A percentile compares a stretch with the other conserved stretches of the same genome.
Evolutionary conservation across 1,140 invertebrate species (phyloP).

Genomic region (Trichogramma pretiosum): DNA sequence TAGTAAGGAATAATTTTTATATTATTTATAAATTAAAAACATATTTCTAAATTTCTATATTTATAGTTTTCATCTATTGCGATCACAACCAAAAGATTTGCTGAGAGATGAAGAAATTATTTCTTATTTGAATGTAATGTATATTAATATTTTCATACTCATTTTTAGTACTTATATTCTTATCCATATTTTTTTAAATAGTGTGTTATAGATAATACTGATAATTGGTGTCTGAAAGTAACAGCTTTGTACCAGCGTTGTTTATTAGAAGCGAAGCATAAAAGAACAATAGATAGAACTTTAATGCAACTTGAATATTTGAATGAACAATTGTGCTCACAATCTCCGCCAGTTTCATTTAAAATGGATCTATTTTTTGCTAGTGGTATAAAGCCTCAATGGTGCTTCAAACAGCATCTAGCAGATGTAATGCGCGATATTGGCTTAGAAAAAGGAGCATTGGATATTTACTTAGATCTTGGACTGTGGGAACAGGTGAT

Average conservation of each 20-base stretch:
- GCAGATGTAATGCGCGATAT: slow-evolving; percentile 71
- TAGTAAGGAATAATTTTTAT: slow-evolving; percentile 51
- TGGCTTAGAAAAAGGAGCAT: slow-evolving; percentile 73
- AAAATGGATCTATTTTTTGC: slow-evolving; percentile 55
- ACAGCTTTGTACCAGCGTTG: slow-evolving; percentile 64
- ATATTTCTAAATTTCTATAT: slow-evolving; percentile 12
- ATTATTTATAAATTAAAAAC: not conserved
- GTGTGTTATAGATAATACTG: slow-evolving; percentile 40
- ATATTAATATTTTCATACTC: not conserved
- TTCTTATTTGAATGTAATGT: slow-evolving; percentile 64
- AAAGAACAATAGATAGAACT: slow-evolving; percentile 74
- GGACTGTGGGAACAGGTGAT: slow-evolving; percentile 91
- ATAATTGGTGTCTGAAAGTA: slow-evolving; percentile 61
- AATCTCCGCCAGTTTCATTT: slow-evolving; percentile 37
- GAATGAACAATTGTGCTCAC: slow-evolving; percentile 50
- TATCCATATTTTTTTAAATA: slow-evolving; percentile 22
- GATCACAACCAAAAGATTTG: slow-evolving; percentile 67
- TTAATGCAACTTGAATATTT: slow-evolving; percentile 79
- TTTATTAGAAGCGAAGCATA: slow-evolving; percentile 63
- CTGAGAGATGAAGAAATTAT: slow-evolving; percentile 69
- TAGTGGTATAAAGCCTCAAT: slow-evolving; percentile 58
- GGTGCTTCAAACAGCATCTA: slow-evolving; percentile 66
- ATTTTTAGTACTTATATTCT: slow-evolving; percentile 7
- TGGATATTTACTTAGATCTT: slow-evolving; percentile 74
- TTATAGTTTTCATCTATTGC: slow-evolving; percentile 53